Evolutionary conservation across 2,888 invertebrate species (phyloP).

Genomic region (Lasioglossum pauxillum): DNA sequence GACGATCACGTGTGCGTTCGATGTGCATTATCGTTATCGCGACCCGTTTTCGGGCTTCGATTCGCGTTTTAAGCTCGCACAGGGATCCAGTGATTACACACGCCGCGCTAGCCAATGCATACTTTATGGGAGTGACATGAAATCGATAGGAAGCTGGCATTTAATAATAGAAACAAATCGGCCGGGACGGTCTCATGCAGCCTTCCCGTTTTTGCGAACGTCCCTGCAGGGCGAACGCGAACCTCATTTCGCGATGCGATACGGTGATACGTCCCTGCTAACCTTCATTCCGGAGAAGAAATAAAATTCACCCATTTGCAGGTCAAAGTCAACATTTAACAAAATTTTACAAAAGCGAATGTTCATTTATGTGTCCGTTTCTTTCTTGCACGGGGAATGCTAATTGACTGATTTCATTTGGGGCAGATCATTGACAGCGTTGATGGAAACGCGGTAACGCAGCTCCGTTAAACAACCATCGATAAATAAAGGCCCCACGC

Average conservation of each 20-base stretch:
- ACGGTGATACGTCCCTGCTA: too few relatives aligned
- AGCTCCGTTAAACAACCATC: neutral
- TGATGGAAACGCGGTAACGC: neutral
- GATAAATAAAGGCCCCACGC: neutral
- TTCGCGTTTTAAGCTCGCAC: neutral
- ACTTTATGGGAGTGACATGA: constrained; percentile 37
- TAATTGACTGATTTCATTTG: neutral
- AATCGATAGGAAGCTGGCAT: constrained; percentile 53
- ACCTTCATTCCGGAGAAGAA: too few relatives aligned
- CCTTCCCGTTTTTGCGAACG: neutral
- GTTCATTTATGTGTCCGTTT: neutral
- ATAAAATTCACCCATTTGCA: neutral
- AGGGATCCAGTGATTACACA: constrained; percentile 23
- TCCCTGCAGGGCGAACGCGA: too few relatives aligned
- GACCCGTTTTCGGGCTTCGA: constrained; percentile 3
- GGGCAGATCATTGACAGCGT: neutral
- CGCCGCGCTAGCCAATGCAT: constrained; percentile 5
- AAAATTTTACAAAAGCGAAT: neutral
- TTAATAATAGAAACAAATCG: constrained; percentile 62
- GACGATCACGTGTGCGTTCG: constrained; percentile 12
- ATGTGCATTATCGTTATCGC: constrained; percentile 13
- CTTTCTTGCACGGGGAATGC: neutral
- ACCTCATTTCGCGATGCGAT: neutral
- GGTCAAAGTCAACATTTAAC: neutral
- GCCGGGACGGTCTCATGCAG: constrained; percentile 13